Evolutionary conservation across 1,140 invertebrate genomes (phyloP).

Genomic region (Teleogryllus occipitalis): DNA sequence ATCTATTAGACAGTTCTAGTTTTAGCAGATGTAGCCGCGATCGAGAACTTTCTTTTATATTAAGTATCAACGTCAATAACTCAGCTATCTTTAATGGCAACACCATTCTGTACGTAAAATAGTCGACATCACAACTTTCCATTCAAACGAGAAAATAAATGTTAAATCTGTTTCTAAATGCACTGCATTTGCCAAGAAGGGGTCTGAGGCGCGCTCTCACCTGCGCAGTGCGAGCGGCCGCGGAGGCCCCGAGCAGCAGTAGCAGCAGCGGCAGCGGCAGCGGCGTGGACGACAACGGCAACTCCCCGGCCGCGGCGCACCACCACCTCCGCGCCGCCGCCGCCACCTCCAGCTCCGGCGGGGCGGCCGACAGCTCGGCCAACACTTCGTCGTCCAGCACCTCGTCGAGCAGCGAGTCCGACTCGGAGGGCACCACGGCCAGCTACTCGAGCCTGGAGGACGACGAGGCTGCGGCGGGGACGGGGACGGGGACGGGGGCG

Average conservation of each 20-base stretch:
- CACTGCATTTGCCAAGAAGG: too few species aligned
- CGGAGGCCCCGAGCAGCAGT: background rate
- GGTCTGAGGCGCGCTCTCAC: background rate
- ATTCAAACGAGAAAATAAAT: too few species aligned
- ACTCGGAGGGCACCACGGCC: background rate
- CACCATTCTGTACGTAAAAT: too few species aligned
- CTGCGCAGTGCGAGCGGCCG: background rate
- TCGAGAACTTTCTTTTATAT: too few species aligned
- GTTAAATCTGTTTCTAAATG: too few species aligned
- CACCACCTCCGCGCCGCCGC: too few species aligned
- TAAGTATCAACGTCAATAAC: too few species aligned
- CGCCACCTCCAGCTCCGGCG: background rate
- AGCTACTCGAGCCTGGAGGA: background rate
- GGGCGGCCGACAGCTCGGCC: background rate
- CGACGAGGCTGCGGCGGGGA: background rate
- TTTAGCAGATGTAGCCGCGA: too few species aligned
- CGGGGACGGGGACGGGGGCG: too few species aligned
- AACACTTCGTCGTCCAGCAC: background rate
- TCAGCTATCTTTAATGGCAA: too few species aligned
- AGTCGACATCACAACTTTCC: too few species aligned
- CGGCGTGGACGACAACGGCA: background rate
- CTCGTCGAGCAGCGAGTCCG: background rate
- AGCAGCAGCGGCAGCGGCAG: background rate
- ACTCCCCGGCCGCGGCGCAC: background rate
- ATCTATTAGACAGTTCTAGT: too few species aligned